Base-by-base conservation (phyloP, 1,140 invertebrate species). In the Bombus superbus region DNA sequence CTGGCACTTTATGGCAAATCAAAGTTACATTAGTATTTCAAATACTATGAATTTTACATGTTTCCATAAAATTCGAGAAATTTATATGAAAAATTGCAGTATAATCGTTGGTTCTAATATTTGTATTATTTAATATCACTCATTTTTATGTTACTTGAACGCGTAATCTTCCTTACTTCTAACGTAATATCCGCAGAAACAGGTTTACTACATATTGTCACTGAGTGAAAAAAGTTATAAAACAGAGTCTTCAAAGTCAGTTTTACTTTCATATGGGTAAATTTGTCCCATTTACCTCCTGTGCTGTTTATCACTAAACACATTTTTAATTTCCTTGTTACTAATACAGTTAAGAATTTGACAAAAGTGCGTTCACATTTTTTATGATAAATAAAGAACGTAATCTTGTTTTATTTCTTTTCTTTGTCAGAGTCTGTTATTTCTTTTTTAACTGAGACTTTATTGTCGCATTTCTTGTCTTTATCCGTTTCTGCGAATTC, bases 401-500 rank as follows among this genome's bases (percentile, higher is more conserved):
- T 62, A 53, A 77, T 64, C 69, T n/a, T 25, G 18, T 79, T 72
- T 83, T 90, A 92, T 81, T 95, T 94, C 81, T 94, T 95, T 25
- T 94, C 94, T 75, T 94, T 95, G 6, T 95, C 94, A 25, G 68
- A 84, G 8, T 94, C 94, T 11, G 40, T 78, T 28, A 81, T 47
- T 80, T 95, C 95, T 81, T 94, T 94, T 75, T 95, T 95, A 15
- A 94, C 71, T 13, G 88, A 87, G 72, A 91, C 81, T 87, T 95
- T 95, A 89, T 92, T 94, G 83, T 95, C 95, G 66, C 94, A 92
- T 86, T 95, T 94, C 81, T 95, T 95, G 1, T 94, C 94, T 71
- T 93, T 95, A 3, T 95, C 94, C 32, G 76, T 87, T 5, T 94
- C 94, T 6, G 47, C 32, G 10, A 81, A 40, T 79, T 95, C 95